A percentile compares a stretch with the other conserved stretches of the same genome.
Conservation (phyloP, 1,140 invertebrate genomes). For the Drosophila malerkotliana region DNA sequence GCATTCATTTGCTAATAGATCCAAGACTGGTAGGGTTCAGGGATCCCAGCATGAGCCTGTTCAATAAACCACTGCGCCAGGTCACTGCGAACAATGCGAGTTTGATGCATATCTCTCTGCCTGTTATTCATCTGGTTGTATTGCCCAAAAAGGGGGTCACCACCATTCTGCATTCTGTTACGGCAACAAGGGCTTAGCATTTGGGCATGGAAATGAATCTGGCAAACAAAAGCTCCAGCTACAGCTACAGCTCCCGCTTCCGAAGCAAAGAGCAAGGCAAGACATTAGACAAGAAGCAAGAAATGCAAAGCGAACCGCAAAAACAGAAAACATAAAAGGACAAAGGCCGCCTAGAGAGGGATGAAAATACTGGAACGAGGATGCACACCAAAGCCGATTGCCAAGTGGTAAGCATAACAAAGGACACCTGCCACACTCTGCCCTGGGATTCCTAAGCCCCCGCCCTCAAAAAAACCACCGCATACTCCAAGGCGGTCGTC, state of each 20-base stretch:
- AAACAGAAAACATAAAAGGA: slow-evolving; percentile 57
- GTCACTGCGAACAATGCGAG: slow-evolving; percentile 33
- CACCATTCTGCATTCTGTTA: slow-evolving; percentile 59
- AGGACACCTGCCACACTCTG: slow-evolving; percentile 73
- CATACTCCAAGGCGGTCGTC: slow-evolving; percentile 17
- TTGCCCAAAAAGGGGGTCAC: slow-evolving; percentile 32
- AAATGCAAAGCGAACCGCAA: slow-evolving; percentile 53
- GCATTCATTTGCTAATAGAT: slow-evolving; percentile 15
- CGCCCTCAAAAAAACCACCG: slow-evolving; percentile 12
- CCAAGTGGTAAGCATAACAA: slow-evolving; percentile 81
- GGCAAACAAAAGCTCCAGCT: slow-evolving; percentile 43
- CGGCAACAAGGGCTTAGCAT: slow-evolving; percentile 65
- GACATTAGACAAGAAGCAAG: slow-evolving; percentile 52
- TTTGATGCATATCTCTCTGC: slow-evolving; percentile 10
- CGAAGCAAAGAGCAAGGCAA: slow-evolving; percentile 34
- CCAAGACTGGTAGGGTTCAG: slow-evolving; percentile 4
- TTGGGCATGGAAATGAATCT: slow-evolving; percentile 22
- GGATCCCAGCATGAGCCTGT: slow-evolving; percentile 2
- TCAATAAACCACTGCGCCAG: slow-evolving; percentile 30
- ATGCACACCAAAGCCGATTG: slow-evolving; percentile 73
- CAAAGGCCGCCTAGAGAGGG: slow-evolving; percentile 23
- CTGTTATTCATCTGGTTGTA: slow-evolving; percentile 5
- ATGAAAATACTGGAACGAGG: slow-evolving; percentile 20
- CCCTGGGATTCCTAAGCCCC: slow-evolving; percentile 14
- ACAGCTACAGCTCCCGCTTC: neutral